Evolutionary conservation across 2,113 vertebrate genomes (phyloP).

Genomic region (Lampris megalopsis): DNA sequence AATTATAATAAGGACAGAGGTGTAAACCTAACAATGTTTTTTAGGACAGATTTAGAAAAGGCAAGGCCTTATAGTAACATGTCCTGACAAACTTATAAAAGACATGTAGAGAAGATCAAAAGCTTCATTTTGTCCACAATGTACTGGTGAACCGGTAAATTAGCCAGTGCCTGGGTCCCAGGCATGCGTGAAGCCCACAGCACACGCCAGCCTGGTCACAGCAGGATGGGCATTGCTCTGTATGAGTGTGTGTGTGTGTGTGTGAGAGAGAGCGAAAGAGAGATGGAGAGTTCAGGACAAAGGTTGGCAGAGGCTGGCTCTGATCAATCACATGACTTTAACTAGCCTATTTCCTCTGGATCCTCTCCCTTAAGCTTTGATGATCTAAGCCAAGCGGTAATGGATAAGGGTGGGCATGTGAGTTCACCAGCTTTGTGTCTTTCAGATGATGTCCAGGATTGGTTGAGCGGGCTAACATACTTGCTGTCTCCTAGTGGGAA

Average conservation of each 20-base stretch:
- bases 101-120: constrained; percentile 74
- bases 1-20: constrained; percentile 58
- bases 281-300: constrained; percentile 65
- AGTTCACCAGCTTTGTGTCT: constrained; percentile 45
- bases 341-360: constrained; percentile 59
- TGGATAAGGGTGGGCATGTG: constrained; percentile 43
- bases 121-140: constrained; percentile 76
- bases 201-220: constrained; percentile 74
- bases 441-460: constrained; percentile 27
- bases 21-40: constrained; percentile 63
- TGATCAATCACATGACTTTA: constrained; percentile 77
- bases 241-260: constrained; percentile 4
- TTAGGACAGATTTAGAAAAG: constrained; percentile 53
- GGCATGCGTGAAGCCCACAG: constrained; percentile 82
- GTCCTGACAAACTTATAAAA: constrained; percentile 75
- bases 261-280: constrained; percentile 34
- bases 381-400: constrained; percentile 62
- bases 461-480: constrained; percentile 48
- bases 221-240: constrained; percentile 62
- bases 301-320: constrained; percentile 63
- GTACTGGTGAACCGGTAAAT: constrained; percentile 79
- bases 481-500: constrained; percentile 58
- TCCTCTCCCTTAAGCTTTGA: constrained; percentile 37
- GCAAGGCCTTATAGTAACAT: constrained; percentile 72
- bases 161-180: constrained; percentile 79